Conservation (phyloP, 2,797 vertebrate species). For the Cirrhinus mrigala region DNA sequence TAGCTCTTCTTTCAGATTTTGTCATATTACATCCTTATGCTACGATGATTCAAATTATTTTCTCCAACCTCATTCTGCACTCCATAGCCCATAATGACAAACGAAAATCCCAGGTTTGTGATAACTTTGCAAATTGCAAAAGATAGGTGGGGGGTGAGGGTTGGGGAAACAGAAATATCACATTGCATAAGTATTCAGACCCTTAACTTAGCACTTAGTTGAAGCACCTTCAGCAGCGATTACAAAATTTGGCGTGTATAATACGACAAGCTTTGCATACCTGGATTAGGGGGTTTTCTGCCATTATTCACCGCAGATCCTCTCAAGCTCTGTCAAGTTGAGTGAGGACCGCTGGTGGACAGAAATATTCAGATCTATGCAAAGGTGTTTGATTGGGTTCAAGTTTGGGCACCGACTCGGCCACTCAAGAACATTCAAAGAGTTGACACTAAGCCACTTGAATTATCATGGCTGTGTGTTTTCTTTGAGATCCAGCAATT, state of each 20-base stretch:
- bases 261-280: not conserved
- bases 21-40: not conserved
- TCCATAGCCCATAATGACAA: not conserved
- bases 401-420: not conserved
- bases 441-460: not conserved
- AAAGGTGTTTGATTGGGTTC: not conserved
- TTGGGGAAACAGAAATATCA: not conserved
- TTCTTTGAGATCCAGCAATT: not conserved
- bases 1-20: not conserved
- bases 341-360: not conserved
- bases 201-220: not conserved
- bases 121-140: not conserved
- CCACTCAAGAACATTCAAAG: not conserved
- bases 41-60: not conserved
- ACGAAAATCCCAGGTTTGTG: not conserved
- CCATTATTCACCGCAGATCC: not conserved
- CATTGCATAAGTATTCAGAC: slow-evolving; percentile 11
- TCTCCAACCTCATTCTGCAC: not conserved
- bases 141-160: too few species aligned
- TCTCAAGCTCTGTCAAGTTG: slow-evolving; percentile 13
- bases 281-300: not conserved
- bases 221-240: not conserved
- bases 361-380: not conserved
- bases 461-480: not conserved
- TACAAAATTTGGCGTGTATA: not conserved